Conservation (phyloP, 35 echinoderm and acorn worm genomes). For the Acanthaster planci region DNA sequence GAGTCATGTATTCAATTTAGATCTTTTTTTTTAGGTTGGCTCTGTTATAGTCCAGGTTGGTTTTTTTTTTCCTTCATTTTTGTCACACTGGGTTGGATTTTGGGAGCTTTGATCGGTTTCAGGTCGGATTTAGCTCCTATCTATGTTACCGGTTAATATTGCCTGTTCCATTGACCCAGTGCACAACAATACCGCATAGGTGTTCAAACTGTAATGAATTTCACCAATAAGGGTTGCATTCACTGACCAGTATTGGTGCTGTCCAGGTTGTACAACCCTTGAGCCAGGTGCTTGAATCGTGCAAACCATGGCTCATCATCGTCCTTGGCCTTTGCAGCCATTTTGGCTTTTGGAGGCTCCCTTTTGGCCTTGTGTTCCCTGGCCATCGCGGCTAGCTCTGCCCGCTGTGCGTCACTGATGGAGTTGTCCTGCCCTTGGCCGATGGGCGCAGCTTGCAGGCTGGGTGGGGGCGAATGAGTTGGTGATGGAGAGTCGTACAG, state of each 20-base stretch:
- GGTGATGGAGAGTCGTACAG: slow-evolving; percentile 51
- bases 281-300: slow-evolving; percentile 87
- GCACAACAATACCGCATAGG: not conserved
- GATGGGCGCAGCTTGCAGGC: slow-evolving; percentile 4
- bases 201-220: not conserved
- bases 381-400: slow-evolving; percentile 27
- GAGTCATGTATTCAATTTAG: no score
- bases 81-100: not conserved
- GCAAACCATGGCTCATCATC: slow-evolving; percentile 84
- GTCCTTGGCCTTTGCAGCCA: slow-evolving; percentile 26
- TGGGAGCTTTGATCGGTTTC: not conserved
- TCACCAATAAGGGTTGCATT: no score
- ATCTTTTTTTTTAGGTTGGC: no score
- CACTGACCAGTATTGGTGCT: slow-evolving; percentile 53
- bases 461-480: not conserved
- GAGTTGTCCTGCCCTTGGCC: not conserved
- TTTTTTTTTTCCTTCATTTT: no score
- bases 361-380: slow-evolving; percentile 43
- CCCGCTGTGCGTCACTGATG: not conserved
- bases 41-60: no score
- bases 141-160: no score
- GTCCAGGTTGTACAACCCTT: slow-evolving; percentile 87
- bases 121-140: no score
- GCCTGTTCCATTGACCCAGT: no score
- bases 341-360: slow-evolving; percentile 15